Percentiles rank a stretch among this genome's conserved stretches.
These are phyloP conservation scores for Parthenolecanium corni DNA, from an alignment of 2,888 invertebrate genomes.

Conservation along the genomic window DNA sequence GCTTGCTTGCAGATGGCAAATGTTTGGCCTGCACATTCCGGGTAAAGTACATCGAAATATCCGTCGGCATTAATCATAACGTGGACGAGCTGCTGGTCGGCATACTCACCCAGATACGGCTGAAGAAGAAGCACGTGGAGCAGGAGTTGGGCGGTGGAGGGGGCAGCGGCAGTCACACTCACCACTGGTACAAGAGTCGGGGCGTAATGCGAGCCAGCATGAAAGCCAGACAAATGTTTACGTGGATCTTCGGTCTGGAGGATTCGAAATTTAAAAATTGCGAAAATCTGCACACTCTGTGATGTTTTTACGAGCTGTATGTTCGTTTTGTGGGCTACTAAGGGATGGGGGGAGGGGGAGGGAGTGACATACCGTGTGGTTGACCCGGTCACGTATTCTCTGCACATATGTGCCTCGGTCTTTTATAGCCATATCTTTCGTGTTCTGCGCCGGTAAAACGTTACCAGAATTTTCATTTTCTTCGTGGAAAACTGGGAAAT, in stretches of 20 bases:
- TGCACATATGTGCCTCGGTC: too few species aligned
- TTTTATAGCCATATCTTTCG: too few species aligned
- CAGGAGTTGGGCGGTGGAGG: constrained; percentile 6
- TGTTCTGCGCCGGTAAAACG: too few species aligned
- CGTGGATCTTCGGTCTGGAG: constrained; percentile 78
- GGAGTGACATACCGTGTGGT: too few species aligned
- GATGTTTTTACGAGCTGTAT: constrained; percentile 38
- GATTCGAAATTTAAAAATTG: constrained; percentile 85
- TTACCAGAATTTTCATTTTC: too few species aligned
- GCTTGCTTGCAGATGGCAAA: constrained; percentile 82
- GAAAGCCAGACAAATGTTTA: constrained; percentile 81
- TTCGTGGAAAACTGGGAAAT: too few species aligned
- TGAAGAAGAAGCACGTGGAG: constrained; percentile 46
- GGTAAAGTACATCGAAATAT: constrained; percentile 89
- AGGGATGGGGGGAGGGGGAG: too few species aligned
- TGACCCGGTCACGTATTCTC: too few species aligned
- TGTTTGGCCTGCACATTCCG: constrained; percentile 81
- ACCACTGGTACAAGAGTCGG: constrained; percentile 58
- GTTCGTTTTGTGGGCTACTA: too few species aligned
- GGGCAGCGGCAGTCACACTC: background rate
- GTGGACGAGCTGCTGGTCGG: constrained; percentile 92
- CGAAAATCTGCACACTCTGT: constrained; percentile 76
- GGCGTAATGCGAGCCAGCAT: constrained; percentile 76
- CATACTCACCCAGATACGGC: constrained; percentile 76
- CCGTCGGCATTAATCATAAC: constrained; percentile 92